Base-by-base conservation (phyloP, 2,113 vertebrate genomes). In the Actenoides lindsayi region DNA sequence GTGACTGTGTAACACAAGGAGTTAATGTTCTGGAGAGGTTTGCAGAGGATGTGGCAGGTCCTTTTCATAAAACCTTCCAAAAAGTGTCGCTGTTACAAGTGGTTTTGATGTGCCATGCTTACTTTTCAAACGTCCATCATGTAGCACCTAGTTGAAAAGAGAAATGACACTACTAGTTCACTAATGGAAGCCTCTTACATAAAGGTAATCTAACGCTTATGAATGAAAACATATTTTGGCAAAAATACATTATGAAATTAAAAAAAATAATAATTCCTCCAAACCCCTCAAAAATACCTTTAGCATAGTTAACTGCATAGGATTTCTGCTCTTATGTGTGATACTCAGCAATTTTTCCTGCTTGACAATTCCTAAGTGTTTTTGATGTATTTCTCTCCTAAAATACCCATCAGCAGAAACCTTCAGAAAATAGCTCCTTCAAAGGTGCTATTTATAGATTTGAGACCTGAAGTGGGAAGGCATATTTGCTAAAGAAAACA, bases 1-100 rank as follows among this genome's bases (percentile, higher is more conserved):
- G 11, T 25, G 53, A 30, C 23, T 8, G 17, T 46, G 21, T 56
- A 59, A 33, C 13, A 28, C 5, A 33, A 54, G 19, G 39, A 75
- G 39, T n/a, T 44, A 27, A 31, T 2, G 3, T 64, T 7, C 48
- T 0, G 1, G 13, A 42, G 89, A 64, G 21, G 3, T 51, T 53
- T 41, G 5, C 68, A 87, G 77, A 35, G 85, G 94, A 74, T 97
- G 96, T 0, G 30, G 62, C 9, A 4, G 37, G 46, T 98, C 98
- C 79, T 97, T 98, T 76, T 97, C 95, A 62, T 98, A 98, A 81
- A 91, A 31, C 63, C 98, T 98, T 84, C 98, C 98, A 78, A 98
- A 98, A 42, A 98, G 97, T 0, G 98, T 98, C 0, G 35, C 97
- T 51, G 98, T 98, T 85, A 98, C 0, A 3, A 98, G 56, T 0